These are phyloP conservation scores for Labeo catla DNA, from an alignment of 2,113 vertebrate species.

Conservation along the genomic window DNA sequence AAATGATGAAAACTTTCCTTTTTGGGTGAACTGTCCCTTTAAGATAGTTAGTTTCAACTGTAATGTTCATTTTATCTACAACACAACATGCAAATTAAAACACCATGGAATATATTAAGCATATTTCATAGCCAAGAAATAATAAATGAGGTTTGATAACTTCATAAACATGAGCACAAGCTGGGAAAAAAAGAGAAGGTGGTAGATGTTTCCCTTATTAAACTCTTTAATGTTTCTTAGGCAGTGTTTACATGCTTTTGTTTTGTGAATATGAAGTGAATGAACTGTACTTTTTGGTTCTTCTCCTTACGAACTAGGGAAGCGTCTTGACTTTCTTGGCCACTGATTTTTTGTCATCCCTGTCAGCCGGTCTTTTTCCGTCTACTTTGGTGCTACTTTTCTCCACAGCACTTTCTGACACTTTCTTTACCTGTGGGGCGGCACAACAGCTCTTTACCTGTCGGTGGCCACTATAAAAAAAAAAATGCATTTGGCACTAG, in stretches of 20 bases:
- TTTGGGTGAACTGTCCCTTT: not conserved
- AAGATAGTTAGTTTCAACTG: not conserved
- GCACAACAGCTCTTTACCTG: constrained; percentile 64
- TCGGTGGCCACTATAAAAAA: not conserved
- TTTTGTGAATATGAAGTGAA: constrained; percentile 50
- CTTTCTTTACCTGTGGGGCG: constrained; percentile 74
- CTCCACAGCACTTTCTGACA: constrained; percentile 54
- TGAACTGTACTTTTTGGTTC: constrained; percentile 71
- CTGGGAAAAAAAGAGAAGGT: constrained; percentile 1
- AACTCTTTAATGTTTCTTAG: not conserved
- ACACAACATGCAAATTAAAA: constrained; percentile 14
- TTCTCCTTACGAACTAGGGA: constrained; percentile 66
- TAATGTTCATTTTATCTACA: not conserved
- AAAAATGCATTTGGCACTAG: not conserved
- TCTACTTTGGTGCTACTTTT: constrained; percentile 62
- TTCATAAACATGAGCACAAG: constrained; percentile 8
- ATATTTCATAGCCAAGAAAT: not conserved
- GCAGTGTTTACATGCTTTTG: constrained; percentile 40
- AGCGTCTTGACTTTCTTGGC: constrained; percentile 75
- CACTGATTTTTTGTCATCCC: constrained; percentile 58
- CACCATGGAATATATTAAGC: not conserved
- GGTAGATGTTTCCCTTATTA: constrained; percentile 14
- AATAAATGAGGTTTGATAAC: not conserved
- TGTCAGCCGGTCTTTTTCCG: constrained; percentile 70
- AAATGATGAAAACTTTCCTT: not conserved